Evolutionary conservation across 1,140 invertebrate species (phyloP), one percentile per base, ranked within the genome.

Genomic region (Oedothorax gibbosus): DNA sequence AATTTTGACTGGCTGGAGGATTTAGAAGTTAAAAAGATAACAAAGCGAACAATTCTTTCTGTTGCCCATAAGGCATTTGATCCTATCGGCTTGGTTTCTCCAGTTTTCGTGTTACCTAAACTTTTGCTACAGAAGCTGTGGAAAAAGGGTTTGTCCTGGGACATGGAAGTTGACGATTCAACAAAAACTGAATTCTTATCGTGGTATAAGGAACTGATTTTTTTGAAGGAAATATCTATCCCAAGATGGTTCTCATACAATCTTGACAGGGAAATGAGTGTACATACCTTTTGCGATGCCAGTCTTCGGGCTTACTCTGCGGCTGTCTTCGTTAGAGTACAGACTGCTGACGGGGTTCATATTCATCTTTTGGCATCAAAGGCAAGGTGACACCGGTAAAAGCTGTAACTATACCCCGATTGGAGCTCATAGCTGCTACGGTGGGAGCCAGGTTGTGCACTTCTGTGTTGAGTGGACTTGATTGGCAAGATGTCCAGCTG

Each of bases 11-110:
- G 49, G n/a, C 3, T 50, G 12, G 65, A 56, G 12, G 56, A 65
- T 68, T 14, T 14, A 11, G 10, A 54, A 49, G n/a, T 80, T 56
- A 14, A 66, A 51, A 60, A 56, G 14, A 57, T 80, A 49, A 7
- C n/a, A 10, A 80, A 71, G 35, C 21, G 53, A 80, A 15, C 12
- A 4, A 35, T 79, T 66, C 65, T 79, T 66, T 51, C 50, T 9
- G 20, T 71, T 20, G 15, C 65, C 10, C 64, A 79, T 11, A 79
- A 18, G 35, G 49, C 69, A 56, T 80, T 80, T 57, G 51, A 57
- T 56, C 12, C 65, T 11, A 21, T 66, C 18, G n/a, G 65, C 7
- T 20, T 66, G 20, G 20, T 66, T 35, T 66, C 20, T 66, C 18
- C 65, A 35, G 65, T 66, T 14, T 35, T 66, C 65, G 20, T 21